Base-by-base conservation (phyloP, 2,113 vertebrate genomes). In the Oceanodroma tethys region DNA sequence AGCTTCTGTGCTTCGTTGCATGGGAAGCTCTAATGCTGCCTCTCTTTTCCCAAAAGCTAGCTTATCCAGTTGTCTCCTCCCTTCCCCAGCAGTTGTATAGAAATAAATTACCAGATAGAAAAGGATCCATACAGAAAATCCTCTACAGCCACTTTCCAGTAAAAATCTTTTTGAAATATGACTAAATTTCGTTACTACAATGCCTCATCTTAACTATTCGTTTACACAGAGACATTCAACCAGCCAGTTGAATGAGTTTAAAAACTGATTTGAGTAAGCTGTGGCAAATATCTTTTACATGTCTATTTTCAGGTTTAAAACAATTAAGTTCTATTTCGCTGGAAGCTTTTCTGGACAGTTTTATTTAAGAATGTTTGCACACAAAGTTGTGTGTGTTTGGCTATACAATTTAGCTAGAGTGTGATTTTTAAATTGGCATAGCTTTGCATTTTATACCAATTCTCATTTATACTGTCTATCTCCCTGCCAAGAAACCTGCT, bases 401-500 rank as follows among this genome's bases (percentile, higher is more conserved):
- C 60, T 78, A 1, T 87, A 26, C 56, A 85, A 1, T 94, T 81
- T 59, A 96, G 70, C 68, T 81, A 9, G 53, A 80, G 66, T 91
- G 60, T 74, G 65, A 72, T 75, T 95, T 92, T 93, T 81, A 92
- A 94, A 86, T 86, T 71, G 56, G 45, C 55, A 58, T 65, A 60
- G 62, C 53, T 82, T 94, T 85, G 66, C 38, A 40, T 94, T 90
- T 94, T 63, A 47, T 88, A 84, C 47, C 68, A 67, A 25, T 95
- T 88, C 56, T 95, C 26, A 52, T 66, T 86, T 83, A 29, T 82
- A 26, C 34, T 29, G 4, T 65, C 0, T 58, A n/a, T 91, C 27
- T 79, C 23, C 22, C 65, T 91, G 83, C 91, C 94, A 96, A 45
- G 80, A 95, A 94, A 94, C 81, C 76, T 95, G 86, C 86, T 92